Percentiles rank a stretch among this genome's conserved stretches.
Conservation (phyloP, 1,140 invertebrate species). For the Leptopilina boulardi region DNA sequence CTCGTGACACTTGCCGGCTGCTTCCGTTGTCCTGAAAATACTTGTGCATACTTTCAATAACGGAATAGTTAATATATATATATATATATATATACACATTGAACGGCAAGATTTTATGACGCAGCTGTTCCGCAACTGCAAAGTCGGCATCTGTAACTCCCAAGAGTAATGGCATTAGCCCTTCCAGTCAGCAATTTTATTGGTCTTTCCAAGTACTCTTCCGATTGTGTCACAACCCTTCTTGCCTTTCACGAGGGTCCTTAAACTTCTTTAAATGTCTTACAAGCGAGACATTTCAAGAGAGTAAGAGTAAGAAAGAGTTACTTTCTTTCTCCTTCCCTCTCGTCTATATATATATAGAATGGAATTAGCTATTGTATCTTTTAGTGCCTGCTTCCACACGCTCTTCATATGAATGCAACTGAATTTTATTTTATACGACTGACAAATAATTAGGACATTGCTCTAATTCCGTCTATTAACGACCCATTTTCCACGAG, state of each 20-base stretch:
- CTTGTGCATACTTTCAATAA: slow-evolving; percentile 33
- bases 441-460: background rate
- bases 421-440: background rate
- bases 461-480: background rate
- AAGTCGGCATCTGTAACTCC: slow-evolving; percentile 25
- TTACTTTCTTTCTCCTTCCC: background rate
- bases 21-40: slow-evolving; percentile 33
- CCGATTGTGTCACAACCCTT: slow-evolving; percentile 18
- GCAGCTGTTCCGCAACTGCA: slow-evolving; percentile 15
- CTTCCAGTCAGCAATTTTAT: slow-evolving; percentile 31
- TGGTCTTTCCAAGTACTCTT: slow-evolving; percentile 17
- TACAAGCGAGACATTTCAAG: background rate
- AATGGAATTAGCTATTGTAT: slow-evolving; percentile 9
- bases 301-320: too few species aligned
- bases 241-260: background rate
- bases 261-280: slow-evolving; percentile 19
- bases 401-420: background rate
- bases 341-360: too few species aligned
- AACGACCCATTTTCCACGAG: background rate
- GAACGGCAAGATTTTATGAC: slow-evolving; percentile 17
- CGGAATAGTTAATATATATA: too few species aligned
- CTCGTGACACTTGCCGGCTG: slow-evolving; percentile 42
- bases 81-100: background rate
- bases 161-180: slow-evolving; percentile 28
- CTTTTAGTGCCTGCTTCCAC: background rate